phyloP scores from a whole-genome alignment of 1,140 invertebrate genomes.

The Papilio helenus region DNA sequence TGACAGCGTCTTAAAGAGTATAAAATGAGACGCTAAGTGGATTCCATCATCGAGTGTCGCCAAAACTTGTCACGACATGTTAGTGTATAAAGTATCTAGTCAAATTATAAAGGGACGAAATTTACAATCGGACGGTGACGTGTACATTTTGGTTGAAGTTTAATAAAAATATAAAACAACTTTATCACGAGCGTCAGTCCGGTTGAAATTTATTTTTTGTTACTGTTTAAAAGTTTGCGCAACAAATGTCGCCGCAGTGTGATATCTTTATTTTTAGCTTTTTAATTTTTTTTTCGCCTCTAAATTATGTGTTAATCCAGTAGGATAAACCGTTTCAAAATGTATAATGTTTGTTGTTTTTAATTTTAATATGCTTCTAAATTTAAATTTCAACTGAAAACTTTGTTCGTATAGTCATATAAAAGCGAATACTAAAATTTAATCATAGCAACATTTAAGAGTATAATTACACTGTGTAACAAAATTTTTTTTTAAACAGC shows the following conservation, averaged over 20 bases:
- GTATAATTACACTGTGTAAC: neutral
- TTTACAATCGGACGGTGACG: neutral
- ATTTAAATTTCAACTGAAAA: constrained; percentile 3
- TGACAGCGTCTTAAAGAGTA: constrained; percentile 23
- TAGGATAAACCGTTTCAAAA: constrained; percentile 52
- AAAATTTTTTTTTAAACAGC: too few species aligned
- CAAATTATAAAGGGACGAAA: neutral
- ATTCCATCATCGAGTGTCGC: constrained; percentile 30
- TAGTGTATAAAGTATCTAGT: neutral
- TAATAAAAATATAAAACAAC: constrained; percentile 50
- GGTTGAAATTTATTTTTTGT: constrained; percentile 52
- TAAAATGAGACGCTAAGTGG: constrained; percentile 38
- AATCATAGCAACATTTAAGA: neutral
- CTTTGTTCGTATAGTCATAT: neutral
- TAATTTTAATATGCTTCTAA: constrained; percentile 13
- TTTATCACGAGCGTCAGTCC: constrained; percentile 47
- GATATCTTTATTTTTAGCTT: constrained; percentile 59
- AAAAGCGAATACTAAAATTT: neutral
- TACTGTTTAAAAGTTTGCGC: constrained; percentile 47
- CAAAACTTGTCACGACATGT: constrained; percentile 17
- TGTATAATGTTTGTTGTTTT: constrained; percentile 50
- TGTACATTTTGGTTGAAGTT: constrained; percentile 35
- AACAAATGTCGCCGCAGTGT: constrained; percentile 55
- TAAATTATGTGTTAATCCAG: constrained; percentile 59
- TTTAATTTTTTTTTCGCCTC: constrained; percentile 52